Evolutionary conservation across 2,888 invertebrate genomes (phyloP).

Genomic region (Neoaliturus tenellus): DNA sequence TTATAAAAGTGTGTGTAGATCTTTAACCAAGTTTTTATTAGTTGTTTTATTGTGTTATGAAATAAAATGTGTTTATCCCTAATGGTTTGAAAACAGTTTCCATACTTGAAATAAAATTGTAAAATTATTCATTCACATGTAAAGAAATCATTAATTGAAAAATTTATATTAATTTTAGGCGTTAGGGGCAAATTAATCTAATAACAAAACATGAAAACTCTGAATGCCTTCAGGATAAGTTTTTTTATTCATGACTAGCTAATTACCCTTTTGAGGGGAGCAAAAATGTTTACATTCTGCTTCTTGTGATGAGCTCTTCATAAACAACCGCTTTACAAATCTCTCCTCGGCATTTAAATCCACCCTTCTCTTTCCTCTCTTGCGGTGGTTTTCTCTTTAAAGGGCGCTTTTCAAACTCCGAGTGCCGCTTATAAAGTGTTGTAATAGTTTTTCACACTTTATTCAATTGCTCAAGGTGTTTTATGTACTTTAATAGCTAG

Average conservation of each 20-base stretch:
- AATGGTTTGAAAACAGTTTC: too few relatives aligned
- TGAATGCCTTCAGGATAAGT: background rate
- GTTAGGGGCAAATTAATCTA: too few relatives aligned
- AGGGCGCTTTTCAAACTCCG: background rate
- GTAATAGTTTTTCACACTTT: constrained; percentile 3
- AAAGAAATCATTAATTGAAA: too few relatives aligned
- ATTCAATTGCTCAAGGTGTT: background rate
- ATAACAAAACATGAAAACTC: too few relatives aligned
- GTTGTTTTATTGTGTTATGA: too few relatives aligned
- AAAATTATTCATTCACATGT: too few relatives aligned
- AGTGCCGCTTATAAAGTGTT: background rate
- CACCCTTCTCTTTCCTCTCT: constrained; percentile 17
- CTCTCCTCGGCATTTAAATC: constrained; percentile 15
- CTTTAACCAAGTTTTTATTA: too few relatives aligned
- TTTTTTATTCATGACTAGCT: constrained; percentile 33
- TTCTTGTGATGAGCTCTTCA: constrained; percentile 47
- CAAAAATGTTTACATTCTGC: constrained; percentile 42
- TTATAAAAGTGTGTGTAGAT: too few relatives aligned
- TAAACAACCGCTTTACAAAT: constrained; percentile 50
- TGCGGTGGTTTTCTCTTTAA: constrained; percentile 9
- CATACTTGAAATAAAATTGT: too few relatives aligned
- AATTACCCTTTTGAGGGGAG: constrained; percentile 36
- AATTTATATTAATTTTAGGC: too few relatives aligned
- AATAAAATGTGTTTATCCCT: too few relatives aligned
- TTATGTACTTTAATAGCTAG: too few relatives aligned